phyloP scores from a whole-genome alignment of 2,888 invertebrate species.

The Tenthredo livida region DNA sequence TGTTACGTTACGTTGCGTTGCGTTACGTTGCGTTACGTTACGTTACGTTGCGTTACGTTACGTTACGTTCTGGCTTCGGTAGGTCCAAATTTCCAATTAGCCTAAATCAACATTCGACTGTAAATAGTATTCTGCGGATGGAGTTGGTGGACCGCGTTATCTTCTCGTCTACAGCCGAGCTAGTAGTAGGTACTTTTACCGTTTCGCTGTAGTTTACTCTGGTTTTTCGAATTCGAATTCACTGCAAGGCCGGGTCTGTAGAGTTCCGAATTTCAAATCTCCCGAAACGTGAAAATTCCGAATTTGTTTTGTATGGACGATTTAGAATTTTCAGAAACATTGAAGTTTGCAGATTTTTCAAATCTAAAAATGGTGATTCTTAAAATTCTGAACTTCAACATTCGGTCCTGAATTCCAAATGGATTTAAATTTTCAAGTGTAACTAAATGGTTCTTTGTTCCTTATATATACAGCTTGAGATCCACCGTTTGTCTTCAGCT shows the following conservation, averaged over 20 bases:
- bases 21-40: not conserved
- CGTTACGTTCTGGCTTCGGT: not conserved
- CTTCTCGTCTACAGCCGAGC: not conserved
- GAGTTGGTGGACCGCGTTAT: not conserved
- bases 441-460: not conserved
- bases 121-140: constrained; percentile 43
- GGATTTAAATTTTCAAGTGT: not conserved
- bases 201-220: not conserved
- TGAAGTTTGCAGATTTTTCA: too few species aligned
- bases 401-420: not conserved
- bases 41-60: not conserved
- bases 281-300: too few species aligned
- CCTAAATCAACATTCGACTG: constrained; percentile 50
- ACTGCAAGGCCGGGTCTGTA: too few species aligned
- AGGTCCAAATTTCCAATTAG: constrained; percentile 48
- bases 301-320: too few species aligned
- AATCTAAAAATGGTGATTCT: too few species aligned
- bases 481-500: too few species aligned
- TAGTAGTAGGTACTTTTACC: constrained; percentile 2
- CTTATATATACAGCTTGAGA: not conserved
- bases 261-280: too few species aligned
- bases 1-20: not conserved
- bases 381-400: too few species aligned
- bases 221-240: not conserved
- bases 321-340: too few species aligned